Conservation (phyloP, 2,113 vertebrate genomes). For the Puntigrus tetrazona region DNA sequence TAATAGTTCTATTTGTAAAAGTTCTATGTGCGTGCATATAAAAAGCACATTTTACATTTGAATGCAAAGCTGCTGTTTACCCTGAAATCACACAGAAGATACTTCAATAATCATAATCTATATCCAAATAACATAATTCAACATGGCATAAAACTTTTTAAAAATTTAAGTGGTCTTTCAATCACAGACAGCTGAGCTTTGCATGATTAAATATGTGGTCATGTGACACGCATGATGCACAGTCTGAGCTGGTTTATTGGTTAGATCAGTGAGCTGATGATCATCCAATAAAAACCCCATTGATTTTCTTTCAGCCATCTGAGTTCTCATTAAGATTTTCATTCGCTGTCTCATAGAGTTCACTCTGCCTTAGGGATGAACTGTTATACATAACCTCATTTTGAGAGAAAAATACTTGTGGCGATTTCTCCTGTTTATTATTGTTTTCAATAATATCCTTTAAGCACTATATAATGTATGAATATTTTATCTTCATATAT, state of each 20-base stretch:
- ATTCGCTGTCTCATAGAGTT: background rate
- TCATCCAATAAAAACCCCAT: background rate
- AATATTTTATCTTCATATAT: slow-evolving; percentile 4
- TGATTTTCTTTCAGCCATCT: background rate
- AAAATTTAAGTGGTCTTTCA: background rate
- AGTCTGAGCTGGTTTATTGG: background rate
- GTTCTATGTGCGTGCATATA: too few relatives aligned
- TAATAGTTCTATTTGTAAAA: too few relatives aligned
- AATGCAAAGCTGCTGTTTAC: background rate
- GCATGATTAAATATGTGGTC: too few relatives aligned
- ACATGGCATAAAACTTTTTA: background rate
- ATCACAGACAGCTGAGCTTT: background rate
- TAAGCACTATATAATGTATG: background rate
- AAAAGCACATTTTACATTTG: background rate
- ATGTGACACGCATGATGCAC: background rate
- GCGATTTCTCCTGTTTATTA: background rate
- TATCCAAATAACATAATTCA: background rate
- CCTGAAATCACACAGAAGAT: background rate
- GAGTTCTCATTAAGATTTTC: background rate
- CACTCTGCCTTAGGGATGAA: background rate
- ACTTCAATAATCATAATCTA: background rate
- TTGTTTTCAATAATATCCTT: background rate
- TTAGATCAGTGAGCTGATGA: background rate
- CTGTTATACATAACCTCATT: background rate
- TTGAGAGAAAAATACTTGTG: background rate